phyloP scores from a whole-genome alignment of 2,113 vertebrate species.

The Chaetodon auriga region DNA sequence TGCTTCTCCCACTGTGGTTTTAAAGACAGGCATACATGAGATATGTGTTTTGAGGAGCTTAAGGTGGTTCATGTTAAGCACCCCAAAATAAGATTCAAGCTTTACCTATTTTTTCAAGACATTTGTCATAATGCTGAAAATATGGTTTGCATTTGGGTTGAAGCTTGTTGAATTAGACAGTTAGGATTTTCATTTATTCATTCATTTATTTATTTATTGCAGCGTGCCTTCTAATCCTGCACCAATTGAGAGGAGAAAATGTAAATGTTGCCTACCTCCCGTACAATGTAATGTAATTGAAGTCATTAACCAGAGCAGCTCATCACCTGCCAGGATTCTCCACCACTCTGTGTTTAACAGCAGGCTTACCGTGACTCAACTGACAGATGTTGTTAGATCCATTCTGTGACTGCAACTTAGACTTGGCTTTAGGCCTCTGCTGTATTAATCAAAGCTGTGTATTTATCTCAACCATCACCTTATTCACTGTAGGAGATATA shows the following conservation, averaged over 20 bases:
- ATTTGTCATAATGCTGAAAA: not conserved
- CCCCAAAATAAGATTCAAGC: not conserved
- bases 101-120: not conserved
- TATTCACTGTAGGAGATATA: conserved; percentile 62
- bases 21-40: conserved; percentile 1
- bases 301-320: conserved; percentile 56
- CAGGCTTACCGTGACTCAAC: conserved; percentile 52
- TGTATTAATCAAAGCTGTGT: conserved; percentile 50
- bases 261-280: not conserved
- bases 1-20: conserved; percentile 10
- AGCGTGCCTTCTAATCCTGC: not conserved
- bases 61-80: conserved; percentile 2
- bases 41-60: not conserved
- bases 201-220: not conserved
- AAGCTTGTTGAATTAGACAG: not conserved
- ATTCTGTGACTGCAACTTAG: conserved; percentile 34
- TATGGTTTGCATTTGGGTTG: not conserved
- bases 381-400: conserved; percentile 58
- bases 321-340: conserved; percentile 56
- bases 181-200: not conserved
- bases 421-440: conserved; percentile 32
- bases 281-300: conserved; percentile 49
- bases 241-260: not conserved
- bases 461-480: conserved; percentile 56
- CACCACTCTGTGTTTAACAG: conserved; percentile 49